Evolutionary conservation across 2,797 vertebrate species (phyloP), one percentile per base, ranked within the genome.

Genomic region (Mionectes olivaceus): DNA sequence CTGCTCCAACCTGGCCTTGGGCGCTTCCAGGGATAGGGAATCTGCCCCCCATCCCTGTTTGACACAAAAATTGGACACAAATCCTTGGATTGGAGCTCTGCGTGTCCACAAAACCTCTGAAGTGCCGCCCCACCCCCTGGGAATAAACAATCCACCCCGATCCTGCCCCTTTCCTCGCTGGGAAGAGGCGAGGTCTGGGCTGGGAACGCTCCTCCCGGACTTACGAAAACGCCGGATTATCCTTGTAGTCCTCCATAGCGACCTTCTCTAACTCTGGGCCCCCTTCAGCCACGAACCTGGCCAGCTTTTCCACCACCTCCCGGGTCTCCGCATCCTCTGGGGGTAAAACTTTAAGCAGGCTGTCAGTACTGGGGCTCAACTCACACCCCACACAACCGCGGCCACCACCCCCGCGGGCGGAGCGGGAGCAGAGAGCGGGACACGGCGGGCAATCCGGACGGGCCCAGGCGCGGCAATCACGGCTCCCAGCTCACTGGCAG

Each of bases 341-440:
- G 98, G 99, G 99, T 98, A 98, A 99, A 98, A 99, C 99, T 99
- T 99, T 99, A 99, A 99, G 99, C 98, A 99, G 97, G 98, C 99
- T 99, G 99, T 99, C 98, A 99, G 99, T 99, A 99, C 97, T 98
- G 98, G 98, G 98, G 98, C 96, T 98, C 97, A 98, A 98, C 87
- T 96, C 97, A 97, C 97, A 98, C 97, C 98, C 98, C 98, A 98
- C 27, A 28, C 27, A 15, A 25, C 47, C 47, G 13, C 47, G 47
- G 47, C 47, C 47, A 12, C 44, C 11, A 19, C 44, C 44, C 44
- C 44, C 44, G 44, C 44, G 44, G 44, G 44, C 41, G 7, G 41
- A 15, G 43, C 22, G 47, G 49, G 49, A 28, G 47, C 49, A 27
- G 49, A 5, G 49, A 17, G 49, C 27, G 16, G 49, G 27, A 10